Percentiles rank a stretch among this genome's conserved stretches.
phyloP scores from a whole-genome alignment of 1,140 invertebrate genomes.

The Hyles euphorbiae region DNA sequence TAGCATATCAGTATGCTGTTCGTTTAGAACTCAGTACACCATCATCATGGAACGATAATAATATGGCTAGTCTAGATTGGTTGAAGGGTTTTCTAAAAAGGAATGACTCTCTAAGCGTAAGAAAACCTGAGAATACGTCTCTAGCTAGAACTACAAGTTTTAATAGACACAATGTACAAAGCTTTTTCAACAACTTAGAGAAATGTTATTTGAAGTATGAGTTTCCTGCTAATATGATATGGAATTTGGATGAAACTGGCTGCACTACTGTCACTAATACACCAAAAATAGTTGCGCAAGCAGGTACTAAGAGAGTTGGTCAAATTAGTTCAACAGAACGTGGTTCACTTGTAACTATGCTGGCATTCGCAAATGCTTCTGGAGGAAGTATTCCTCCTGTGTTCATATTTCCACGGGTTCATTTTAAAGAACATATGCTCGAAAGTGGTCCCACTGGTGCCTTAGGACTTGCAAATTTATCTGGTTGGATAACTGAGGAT shows the following conservation, averaged over 20 bases:
- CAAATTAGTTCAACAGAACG: constrained; percentile 54
- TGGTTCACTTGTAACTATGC: constrained; percentile 58
- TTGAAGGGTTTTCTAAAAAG: constrained; percentile 21
- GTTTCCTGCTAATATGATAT: constrained; percentile 4
- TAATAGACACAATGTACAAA: constrained; percentile 17
- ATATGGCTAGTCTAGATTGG: constrained; percentile 21
- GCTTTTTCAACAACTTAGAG: constrained; percentile 19
- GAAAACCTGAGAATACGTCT: constrained; percentile 24
- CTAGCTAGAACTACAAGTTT: constrained; percentile 18
- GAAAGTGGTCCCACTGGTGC: constrained; percentile 41
- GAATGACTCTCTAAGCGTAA: constrained; percentile 18
- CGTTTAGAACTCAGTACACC: constrained; percentile 16
- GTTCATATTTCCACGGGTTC: constrained; percentile 58
- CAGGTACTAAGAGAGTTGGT: constrained; percentile 66
- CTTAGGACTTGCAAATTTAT: constrained; percentile 37
- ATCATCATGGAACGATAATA: constrained; percentile 17
- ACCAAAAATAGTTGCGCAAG: constrained; percentile 3
- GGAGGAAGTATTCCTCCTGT: constrained; percentile 57
- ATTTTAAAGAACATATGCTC: constrained; percentile 44
- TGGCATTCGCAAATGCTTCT: constrained; percentile 44
- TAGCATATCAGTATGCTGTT: constrained; percentile 23
- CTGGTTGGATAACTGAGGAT: constrained; percentile 48
- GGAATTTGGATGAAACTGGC: constrained; percentile 8
- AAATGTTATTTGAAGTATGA: constrained; percentile 10
- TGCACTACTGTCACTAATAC: constrained; percentile 1